Evolutionary conservation across 2,113 vertebrate genomes (phyloP), one percentile per base, ranked within the genome.

Genomic region (Vireo altiloquus): DNA sequence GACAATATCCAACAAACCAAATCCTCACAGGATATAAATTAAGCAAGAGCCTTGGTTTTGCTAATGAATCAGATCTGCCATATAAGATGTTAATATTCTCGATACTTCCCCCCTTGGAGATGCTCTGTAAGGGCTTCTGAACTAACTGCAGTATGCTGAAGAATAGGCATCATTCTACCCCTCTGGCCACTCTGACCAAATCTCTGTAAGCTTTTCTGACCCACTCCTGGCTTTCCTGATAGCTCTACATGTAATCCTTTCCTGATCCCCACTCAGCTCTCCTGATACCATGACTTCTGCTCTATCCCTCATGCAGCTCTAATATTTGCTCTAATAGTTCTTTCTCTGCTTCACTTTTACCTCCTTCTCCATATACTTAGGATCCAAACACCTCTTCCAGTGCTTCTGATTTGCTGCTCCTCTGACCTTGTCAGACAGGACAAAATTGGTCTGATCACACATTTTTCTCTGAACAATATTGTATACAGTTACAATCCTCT

Each of bases 241-340:
- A 72, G 69, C 59, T 89, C 70, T 87, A 68, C 8, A n/a, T 49
- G 65, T 87, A 94, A 96, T 93, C 71, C 82, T 79, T 53, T 72
- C 46, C 72, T 90, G 85, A 96, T 89, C 79, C 64, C 30, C 82
- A 42, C 69, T 87, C 88, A 96, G 85, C 54, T 84, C 72, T 89
- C 61, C 69, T 75, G 72, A 95, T 88, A 95, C 49, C 39, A 60
- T 84, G 85, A 84, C 56, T 93, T 52, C 37, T 87, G 39, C 56
- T 86, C n/a, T 65, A 79, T 68, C 44, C 53, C 56, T 88, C 75
- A 64, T n/a, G 35, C 63, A 77, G 59, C n/a, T 86, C 37, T 83
- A 83, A 52, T 33, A 66, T 70, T 66, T 72, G 15, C 13, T 79
- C 21, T 77, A 56, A 50, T 83, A 78, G 49, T 49, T 78, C 64